Evolutionary conservation across 1,140 invertebrate genomes (phyloP).

Genomic region (Pectinophora gossypiella): DNA sequence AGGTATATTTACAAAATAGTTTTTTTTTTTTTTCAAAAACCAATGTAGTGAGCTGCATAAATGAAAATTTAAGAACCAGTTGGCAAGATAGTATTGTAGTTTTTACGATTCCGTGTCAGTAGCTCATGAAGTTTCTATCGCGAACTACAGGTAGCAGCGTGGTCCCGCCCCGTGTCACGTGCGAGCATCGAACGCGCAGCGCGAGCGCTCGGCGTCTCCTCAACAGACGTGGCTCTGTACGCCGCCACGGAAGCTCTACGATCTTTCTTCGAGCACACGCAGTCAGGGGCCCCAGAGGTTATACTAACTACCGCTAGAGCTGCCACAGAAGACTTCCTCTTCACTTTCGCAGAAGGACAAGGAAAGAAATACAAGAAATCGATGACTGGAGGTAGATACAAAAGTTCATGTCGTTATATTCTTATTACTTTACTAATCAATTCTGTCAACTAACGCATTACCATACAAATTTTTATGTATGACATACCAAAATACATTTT

Average conservation of each 20-base stretch:
- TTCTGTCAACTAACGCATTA: too few species aligned
- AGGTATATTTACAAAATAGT: slow-evolving; percentile 54
- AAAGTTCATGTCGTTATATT: too few species aligned
- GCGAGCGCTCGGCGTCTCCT: slow-evolving; percentile 77
- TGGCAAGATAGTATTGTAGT: too few species aligned
- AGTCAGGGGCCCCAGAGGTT: slow-evolving; percentile 69
- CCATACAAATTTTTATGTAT: too few species aligned
- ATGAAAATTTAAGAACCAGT: too few species aligned
- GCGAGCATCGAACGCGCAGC: slow-evolving; percentile 75
- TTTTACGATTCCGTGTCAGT: too few species aligned
- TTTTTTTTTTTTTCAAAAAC: too few species aligned
- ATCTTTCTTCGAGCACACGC: slow-evolving; percentile 78
- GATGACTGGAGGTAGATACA: slow-evolving; percentile 51
- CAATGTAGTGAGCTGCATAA: too few species aligned
- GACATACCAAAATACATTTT: too few species aligned
- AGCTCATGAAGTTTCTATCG: too few species aligned
- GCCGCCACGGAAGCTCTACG: slow-evolving; percentile 78
- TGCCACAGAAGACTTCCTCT: slow-evolving; percentile 59
- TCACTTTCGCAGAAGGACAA: slow-evolving; percentile 72
- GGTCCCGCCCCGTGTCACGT: slow-evolving; percentile 80
- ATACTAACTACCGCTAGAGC: slow-evolving; percentile 77
- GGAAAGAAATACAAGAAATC: slow-evolving; percentile 71
- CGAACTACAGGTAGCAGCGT: slow-evolving; percentile 77
- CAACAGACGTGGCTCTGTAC: slow-evolving; percentile 81
- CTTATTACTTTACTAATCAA: background rate